Evolutionary conservation across 1,140 invertebrate species (phyloP).

Genomic region (Amyelois transitella): DNA sequence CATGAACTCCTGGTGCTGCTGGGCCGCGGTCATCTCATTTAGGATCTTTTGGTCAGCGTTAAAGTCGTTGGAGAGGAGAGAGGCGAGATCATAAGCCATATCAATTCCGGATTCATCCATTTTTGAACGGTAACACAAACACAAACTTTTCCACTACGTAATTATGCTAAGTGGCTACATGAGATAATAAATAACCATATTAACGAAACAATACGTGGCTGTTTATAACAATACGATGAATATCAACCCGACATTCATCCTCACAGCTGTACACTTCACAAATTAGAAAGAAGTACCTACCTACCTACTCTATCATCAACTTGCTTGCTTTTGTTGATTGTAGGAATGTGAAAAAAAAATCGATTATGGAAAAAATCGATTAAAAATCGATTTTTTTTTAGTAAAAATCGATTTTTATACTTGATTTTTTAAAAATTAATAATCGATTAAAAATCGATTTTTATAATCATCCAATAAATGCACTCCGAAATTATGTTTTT

Average conservation of each 20-base stretch:
- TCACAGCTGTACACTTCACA: constrained; percentile 42
- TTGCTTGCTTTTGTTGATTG: constrained; percentile 56
- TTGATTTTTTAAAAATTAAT: too few species aligned
- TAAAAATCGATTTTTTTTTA: too few species aligned
- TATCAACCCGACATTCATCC: constrained; percentile 58
- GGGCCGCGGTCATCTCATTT: constrained; percentile 73
- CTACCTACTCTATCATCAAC: too few species aligned
- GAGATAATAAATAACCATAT: constrained; percentile 43
- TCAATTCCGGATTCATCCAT: constrained; percentile 82
- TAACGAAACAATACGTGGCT: constrained; percentile 42
- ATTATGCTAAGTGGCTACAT: constrained; percentile 11
- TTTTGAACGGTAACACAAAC: constrained; percentile 61
- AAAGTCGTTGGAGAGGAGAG: constrained; percentile 75
- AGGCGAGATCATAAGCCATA: constrained; percentile 81
- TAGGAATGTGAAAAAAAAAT: too few species aligned
- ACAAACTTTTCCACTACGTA: constrained; percentile 56
- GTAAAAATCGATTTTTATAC: too few species aligned
- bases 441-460: too few species aligned
- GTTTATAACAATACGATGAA: constrained; percentile 40
- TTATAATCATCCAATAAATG: too few species aligned
- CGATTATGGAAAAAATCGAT: too few species aligned
- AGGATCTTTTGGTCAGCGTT: constrained; percentile 73
- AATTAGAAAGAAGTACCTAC: background rate
- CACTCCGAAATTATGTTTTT: too few species aligned
- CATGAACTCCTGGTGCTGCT: constrained; percentile 78